These are phyloP conservation scores for Microcebus ravelobensis DNA, from an alignment of 2,113 vertebrate species.

Conservation along the genomic window DNA sequence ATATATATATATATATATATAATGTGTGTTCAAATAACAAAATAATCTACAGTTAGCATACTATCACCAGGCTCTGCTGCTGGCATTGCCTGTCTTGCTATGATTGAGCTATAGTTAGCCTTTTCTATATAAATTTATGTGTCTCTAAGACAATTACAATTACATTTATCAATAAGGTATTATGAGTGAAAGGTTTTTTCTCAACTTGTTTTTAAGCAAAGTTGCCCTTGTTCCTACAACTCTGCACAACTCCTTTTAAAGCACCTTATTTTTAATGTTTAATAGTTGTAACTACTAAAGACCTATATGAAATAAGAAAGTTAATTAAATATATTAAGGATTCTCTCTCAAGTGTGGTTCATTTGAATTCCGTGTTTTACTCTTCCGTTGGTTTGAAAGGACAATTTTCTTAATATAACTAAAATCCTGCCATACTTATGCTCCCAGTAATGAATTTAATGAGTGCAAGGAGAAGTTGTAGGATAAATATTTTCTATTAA, in stretches of 20 bases:
- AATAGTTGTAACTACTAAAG: background rate
- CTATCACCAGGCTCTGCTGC: background rate
- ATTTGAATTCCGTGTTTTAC: conserved; percentile 42
- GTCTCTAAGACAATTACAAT: background rate
- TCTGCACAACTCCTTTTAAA: background rate
- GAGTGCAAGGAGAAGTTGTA: background rate
- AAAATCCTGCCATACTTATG: background rate
- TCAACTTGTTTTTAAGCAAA: background rate
- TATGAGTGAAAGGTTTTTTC: background rate
- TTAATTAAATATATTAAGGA: conserved; percentile 36
- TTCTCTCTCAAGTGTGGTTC: background rate
- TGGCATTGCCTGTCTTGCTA: background rate
- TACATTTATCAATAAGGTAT: background rate
- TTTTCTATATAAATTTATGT: background rate
- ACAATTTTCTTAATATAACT: conserved; percentile 48
- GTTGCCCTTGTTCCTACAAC: background rate
- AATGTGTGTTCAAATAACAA: background rate
- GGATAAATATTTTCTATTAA: conserved; percentile 11
- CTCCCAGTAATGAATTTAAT: conserved; percentile 55
- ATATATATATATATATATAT: background rate
- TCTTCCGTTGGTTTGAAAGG: conserved; percentile 13
- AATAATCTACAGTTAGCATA: background rate
- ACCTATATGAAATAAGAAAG: background rate
- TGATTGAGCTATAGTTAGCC: background rate
- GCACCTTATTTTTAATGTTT: background rate